Base-by-base conservation (phyloP, 2,888 invertebrate species). In the Diplazon laetatorius region DNA sequence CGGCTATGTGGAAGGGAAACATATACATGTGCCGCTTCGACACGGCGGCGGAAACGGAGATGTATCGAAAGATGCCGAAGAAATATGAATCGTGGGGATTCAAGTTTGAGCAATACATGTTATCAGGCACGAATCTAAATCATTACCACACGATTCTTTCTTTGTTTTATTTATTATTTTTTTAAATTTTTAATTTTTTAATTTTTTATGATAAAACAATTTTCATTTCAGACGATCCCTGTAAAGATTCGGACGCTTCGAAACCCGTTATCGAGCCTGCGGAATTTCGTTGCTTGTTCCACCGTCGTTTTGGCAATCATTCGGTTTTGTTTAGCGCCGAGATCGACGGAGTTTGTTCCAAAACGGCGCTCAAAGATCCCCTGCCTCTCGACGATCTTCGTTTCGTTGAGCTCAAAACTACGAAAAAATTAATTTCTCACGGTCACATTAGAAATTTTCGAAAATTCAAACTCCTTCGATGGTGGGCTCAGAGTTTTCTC, bases 401-500 rank as follows among this genome's bases (percentile, higher is more conserved):
- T 83, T 94, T 95, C 89, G 91, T 96, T 44, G 96, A 96, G 88
- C 89, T 96, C 0, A 96, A 96, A 91, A 95, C 95, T 0, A 93
- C 92, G 65, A 92, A 93, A 72, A 91, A 92, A 48, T 92, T 94
- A 62, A 91, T 93, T 55, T 91, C 91, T 85, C 85, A 89, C 0
- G 91, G 92, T 77, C 95, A 95, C 84, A 90, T 93, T 57, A 90
- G 88, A 57, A 94, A 91, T 87, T 95, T 95, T 84, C 86, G 88
- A 75, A 87, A 87, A 89, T 91, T 78, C 39, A 93, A 94, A 86
- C 87, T 92, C 0, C 81, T 92, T 4, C 95, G 94, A 85, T 96
- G 96, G 96, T 97, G 96, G 96, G 93, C 94, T 69, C 96, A 97
- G 87, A 95, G 95, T 63, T 96, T 95, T 88, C 91, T 96, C 30